Evolutionary conservation across 2,113 vertebrate species (phyloP), one percentile per base, ranked within the genome.

Genomic region (Thinocorus orbignyianus): DNA sequence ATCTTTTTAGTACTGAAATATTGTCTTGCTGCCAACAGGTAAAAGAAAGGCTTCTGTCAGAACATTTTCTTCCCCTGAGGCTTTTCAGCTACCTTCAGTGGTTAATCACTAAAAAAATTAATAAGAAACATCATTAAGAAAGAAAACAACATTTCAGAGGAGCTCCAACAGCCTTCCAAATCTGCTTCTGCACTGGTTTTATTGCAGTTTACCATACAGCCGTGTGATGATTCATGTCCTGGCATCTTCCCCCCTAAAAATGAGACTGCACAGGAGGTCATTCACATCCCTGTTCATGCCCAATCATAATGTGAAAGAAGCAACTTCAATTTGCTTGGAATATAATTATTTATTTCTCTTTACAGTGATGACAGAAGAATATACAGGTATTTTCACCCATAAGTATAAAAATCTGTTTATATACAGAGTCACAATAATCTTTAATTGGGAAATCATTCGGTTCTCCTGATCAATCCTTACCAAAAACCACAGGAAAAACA

Each of bases 301-400:
- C 61, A 22, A 24, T 30, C 35, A 35, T 5, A 44, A 35, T 14
- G 14, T 5, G 31, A 35, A 58, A 46, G 52, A 52, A 68, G 31
- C 37, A 44, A 6, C 48, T 42, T 35, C 44, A 35, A 23, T 58
- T 58, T 58, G 55, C 84, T 89, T 80, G 97, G 97, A 98, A 99
- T 98, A 99, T 97, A 98, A 98, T 98, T 96, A 98, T 99, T 99
- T 99, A 99, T 99, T 99, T 98, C 86, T 97, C 95, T 98, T 97
- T 98, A 98, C 96, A 97, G 97, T 97, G 95, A 97, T 96, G 97
- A 98, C 97, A 94, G 96, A 97, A 98, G 96, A 99, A 98, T 98
- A 97, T 98, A 98, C 98, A 98, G 95, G 82, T 97, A 95, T 91
- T 97, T 97, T 98, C 97, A 97, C 97, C 98, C 93, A 95, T 97